phyloP scores from a whole-genome alignment of 2,113 vertebrate genomes.

The Eurystomus gularis region DNA sequence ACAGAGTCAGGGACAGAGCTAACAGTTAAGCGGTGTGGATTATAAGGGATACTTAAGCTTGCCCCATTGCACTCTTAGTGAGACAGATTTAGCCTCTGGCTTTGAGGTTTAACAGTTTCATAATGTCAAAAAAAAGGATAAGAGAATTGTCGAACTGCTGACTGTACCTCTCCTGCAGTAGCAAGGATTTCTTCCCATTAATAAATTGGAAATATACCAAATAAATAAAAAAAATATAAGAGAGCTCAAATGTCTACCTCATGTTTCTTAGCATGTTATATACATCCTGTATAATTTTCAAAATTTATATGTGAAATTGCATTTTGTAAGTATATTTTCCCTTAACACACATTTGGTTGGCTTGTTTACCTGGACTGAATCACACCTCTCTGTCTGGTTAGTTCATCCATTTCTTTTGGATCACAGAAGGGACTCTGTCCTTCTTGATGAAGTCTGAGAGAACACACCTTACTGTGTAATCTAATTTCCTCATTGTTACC shows the following conservation, averaged over 20 bases:
- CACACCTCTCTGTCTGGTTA: neutral
- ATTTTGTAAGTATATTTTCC: neutral
- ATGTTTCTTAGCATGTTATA: neutral
- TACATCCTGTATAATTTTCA: neutral
- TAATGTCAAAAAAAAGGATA: neutral
- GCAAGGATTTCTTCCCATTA: neutral
- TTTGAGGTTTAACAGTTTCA: neutral
- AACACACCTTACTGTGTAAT: neutral
- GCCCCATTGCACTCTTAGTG: neutral
- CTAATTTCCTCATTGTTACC: neutral
- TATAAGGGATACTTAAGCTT: slow-evolving; percentile 9
- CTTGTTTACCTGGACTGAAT: neutral
- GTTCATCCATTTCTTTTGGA: neutral
- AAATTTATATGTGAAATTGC: neutral
- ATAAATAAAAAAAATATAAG: neutral
- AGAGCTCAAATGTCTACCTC: neutral
- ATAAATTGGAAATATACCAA: neutral
- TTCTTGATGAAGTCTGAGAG: neutral
- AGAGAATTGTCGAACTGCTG: neutral
- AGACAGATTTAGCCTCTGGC: slow-evolving; percentile 7
- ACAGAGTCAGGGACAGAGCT: neutral
- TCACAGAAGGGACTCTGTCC: neutral
- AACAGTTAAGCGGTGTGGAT: neutral
- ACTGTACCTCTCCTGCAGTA: neutral
- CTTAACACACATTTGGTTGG: neutral